These are phyloP conservation scores for Pasiphila rectangulata DNA, from an alignment of 2,888 invertebrate species.

Conservation along the genomic window DNA sequence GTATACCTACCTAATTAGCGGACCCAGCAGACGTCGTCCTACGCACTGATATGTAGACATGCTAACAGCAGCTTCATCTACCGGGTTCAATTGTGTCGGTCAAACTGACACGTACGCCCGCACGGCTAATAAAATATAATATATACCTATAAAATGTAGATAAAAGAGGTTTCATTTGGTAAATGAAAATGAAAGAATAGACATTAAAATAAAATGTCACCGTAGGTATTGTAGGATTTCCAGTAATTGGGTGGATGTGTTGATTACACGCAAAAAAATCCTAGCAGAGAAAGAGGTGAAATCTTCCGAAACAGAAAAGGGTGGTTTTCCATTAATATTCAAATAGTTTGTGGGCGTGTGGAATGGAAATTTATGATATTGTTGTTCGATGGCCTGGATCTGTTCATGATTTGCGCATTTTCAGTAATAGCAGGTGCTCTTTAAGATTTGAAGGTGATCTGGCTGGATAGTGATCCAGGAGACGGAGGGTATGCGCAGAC, in stretches of 20 bases:
- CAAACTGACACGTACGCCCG: too few relatives aligned
- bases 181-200: neutral
- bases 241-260: constrained; percentile 3
- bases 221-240: neutral
- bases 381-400: neutral
- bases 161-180: too few relatives aligned
- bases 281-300: constrained; percentile 11
- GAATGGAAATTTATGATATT: constrained; percentile 9
- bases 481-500: too few relatives aligned
- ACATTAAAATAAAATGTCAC: neutral
- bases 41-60: too few relatives aligned
- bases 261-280: constrained; percentile 4
- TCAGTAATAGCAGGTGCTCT: neutral
- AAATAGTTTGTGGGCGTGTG: constrained; percentile 9
- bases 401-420: neutral
- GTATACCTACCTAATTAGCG: too few relatives aligned
- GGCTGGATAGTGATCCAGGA: too few relatives aligned
- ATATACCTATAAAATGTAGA: too few relatives aligned
- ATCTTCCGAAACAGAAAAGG: constrained; percentile 14
- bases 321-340: constrained; percentile 15
- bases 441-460: neutral
- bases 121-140: too few relatives aligned
- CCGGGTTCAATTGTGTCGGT: too few relatives aligned
- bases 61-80: too few relatives aligned
- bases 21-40: too few relatives aligned